A percentile compares a stretch with the other conserved stretches of the same genome.
These are phyloP conservation scores for Pituophis catenifer DNA, from an alignment of 2,113 vertebrate species.

Conservation along the genomic window DNA sequence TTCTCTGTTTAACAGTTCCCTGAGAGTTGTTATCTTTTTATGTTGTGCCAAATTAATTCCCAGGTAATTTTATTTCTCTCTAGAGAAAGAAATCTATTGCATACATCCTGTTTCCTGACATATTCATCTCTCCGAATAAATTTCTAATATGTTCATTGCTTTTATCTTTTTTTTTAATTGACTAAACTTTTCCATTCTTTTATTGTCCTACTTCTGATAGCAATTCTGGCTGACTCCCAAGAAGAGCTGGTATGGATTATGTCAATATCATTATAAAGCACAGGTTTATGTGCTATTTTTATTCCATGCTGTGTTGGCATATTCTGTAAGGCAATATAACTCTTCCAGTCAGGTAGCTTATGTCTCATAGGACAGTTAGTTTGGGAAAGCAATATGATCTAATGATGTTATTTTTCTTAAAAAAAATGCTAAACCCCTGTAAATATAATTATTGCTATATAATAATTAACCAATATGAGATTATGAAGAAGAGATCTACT, in stretches of 20 bases:
- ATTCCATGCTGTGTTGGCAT: neutral
- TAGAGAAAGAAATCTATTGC: neutral
- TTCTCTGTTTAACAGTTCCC: neutral
- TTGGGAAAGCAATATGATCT: neutral
- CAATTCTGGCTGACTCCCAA: constrained; percentile 2
- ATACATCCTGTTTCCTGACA: neutral
- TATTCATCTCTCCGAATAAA: neutral
- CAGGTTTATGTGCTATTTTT: neutral
- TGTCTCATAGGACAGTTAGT: neutral
- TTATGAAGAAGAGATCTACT: neutral
- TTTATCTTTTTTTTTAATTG: constrained; percentile 11
- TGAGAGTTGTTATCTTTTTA: neutral
- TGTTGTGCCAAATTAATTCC: neutral
- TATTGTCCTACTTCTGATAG: neutral
- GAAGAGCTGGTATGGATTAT: neutral
- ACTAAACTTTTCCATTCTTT: neutral
- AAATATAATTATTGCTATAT: neutral
- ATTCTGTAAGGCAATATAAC: neutral
- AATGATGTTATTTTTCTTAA: neutral
- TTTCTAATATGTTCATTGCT: neutral
- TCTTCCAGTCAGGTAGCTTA: neutral
- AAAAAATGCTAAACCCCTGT: neutral
- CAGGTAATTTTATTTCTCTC: neutral
- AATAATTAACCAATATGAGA: neutral
- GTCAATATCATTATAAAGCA: neutral